Evolutionary conservation across 2,113 vertebrate species (phyloP), one percentile per base, ranked within the genome.

Genomic region (Condylura cristata): DNA sequence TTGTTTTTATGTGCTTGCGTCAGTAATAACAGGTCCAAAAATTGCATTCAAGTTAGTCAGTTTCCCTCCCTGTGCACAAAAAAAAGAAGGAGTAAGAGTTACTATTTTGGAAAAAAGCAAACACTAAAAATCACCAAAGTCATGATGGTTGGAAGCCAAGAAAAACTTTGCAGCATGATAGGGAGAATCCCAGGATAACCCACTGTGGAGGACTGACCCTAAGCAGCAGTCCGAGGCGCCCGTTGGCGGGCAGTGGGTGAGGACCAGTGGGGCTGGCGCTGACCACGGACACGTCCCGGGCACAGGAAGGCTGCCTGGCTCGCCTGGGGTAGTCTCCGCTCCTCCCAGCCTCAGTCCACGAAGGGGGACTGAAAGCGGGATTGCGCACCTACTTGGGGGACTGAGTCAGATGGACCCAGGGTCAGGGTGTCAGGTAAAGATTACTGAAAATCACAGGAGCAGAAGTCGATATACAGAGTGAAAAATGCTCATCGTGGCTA

Each of bases 261-360:
- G 18, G 63, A 46, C 71, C 7, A 34, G 8, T 1, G 30, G 30
- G 56, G 48, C n/a, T 28, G 30, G 30, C 13, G 2, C 34, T 30
- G 16, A 82, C 51, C 22, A 70, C 34, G 9, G 30, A 32, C 48
- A 6, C 39, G 72, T 63, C 28, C 3, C 8, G 65, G 95, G 72
- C 48, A 51, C 8, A 51, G 48, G 48, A 51, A 26, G 53, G 12
- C 18, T 60, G 39, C 6, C 16, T 17, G 58, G 39, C 5, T 44
- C 82, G 3, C 20, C 53, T 22, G 53, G 53, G 53, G 75, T 30
- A 37, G 51, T 90, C 74, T 60, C 88, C 44, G 90, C 13, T n/a
- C 44, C 86, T 91, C 95, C 80, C 93, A 95, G 95, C 17, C 0
- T 24, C 9, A n/a, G 51, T 22, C 68, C 81, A 8, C 30, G 41